Evolutionary conservation across 2,797 vertebrate genomes (phyloP).

Genomic region (Novumbra hubbsi): DNA sequence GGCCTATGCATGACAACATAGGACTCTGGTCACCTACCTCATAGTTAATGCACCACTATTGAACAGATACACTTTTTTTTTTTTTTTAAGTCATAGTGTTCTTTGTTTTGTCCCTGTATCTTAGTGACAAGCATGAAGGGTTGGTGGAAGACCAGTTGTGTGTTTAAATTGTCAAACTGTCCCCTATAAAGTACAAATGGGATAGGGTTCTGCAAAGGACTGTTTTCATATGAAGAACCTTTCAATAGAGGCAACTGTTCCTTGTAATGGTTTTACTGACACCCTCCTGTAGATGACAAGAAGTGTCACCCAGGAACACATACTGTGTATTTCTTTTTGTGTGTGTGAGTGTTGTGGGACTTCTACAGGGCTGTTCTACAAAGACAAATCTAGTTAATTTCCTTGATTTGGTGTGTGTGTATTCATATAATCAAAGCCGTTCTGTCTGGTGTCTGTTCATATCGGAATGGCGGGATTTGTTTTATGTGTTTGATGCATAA

Average conservation of each 20-base stretch:
- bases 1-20: background rate
- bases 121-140: too few relatives aligned
- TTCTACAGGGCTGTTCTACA: background rate
- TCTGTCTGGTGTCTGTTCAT: background rate
- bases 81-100: too few relatives aligned
- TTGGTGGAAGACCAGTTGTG: too few relatives aligned
- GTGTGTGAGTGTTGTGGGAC: conserved; percentile 1
- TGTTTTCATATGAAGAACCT: too few relatives aligned
- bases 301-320: too few relatives aligned
- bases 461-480: background rate
- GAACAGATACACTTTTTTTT: background rate
- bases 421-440: background rate
- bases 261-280: too few relatives aligned
- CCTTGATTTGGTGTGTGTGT: background rate
- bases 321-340: background rate
- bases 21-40: background rate
- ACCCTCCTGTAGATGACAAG: too few relatives aligned
- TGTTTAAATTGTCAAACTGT: too few relatives aligned
- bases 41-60: background rate
- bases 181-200: too few relatives aligned
- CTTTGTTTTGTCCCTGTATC: too few relatives aligned
- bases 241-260: too few relatives aligned
- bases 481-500: background rate
- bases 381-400: background rate
- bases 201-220: too few relatives aligned